phyloP scores from a whole-genome alignment of 2,888 invertebrate genomes.

The Lymantria dispar region DNA sequence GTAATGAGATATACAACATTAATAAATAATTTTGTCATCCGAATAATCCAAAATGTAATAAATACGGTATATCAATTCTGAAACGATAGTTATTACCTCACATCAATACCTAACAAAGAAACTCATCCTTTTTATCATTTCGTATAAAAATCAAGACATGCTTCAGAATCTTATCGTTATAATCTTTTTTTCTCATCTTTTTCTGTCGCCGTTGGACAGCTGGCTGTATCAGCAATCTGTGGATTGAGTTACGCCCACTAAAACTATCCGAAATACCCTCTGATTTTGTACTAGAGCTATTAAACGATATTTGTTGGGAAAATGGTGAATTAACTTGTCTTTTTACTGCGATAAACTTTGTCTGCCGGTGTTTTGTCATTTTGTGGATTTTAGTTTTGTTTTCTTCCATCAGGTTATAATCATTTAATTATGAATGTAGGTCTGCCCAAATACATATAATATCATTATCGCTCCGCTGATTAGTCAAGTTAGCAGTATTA shows the following conservation, averaged over 20 bases:
- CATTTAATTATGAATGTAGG: too few relatives aligned
- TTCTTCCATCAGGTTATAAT: too few relatives aligned
- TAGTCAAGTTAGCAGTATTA: too few relatives aligned
- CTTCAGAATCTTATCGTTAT: constrained; percentile 2
- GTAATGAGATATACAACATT: too few relatives aligned
- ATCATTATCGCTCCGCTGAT: too few relatives aligned
- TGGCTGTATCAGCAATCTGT: constrained; percentile 6
- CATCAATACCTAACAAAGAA: background rate
- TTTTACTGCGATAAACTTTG: background rate
- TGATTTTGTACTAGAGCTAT: constrained; percentile 10
- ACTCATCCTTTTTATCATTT: background rate
- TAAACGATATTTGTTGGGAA: background rate
- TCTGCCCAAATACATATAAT: too few relatives aligned
- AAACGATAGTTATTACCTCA: background rate
- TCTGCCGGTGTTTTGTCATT: background rate
- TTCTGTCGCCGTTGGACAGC: background rate
- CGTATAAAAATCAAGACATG: constrained; percentile 9
- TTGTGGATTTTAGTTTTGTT: too few relatives aligned
- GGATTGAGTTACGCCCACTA: constrained; percentile 24
- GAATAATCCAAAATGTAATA: background rate
- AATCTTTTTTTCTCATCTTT: constrained; percentile 5
- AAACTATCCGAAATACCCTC: constrained; percentile 7
- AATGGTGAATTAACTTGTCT: background rate
- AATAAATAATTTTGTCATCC: background rate
- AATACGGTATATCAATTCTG: background rate